These are phyloP conservation scores for Pseudobourletiella spinata DNA, from an alignment of 1,140 invertebrate genomes.

Conservation along the genomic window DNA sequence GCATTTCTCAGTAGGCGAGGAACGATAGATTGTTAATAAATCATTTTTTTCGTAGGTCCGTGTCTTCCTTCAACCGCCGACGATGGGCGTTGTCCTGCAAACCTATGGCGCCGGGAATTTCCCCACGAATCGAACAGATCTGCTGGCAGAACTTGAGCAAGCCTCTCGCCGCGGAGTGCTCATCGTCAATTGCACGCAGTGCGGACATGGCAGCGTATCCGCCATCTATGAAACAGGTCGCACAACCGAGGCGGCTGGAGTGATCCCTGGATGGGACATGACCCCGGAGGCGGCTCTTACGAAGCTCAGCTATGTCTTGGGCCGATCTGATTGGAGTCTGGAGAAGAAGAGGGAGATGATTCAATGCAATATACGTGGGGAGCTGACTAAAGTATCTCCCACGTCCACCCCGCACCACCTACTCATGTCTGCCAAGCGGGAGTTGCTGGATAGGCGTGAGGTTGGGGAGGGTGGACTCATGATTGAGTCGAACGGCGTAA, in stretches of 20 bases:
- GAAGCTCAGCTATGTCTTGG: constrained; percentile 83
- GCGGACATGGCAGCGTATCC: constrained; percentile 61
- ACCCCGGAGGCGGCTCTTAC: constrained; percentile 87
- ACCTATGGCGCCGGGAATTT: constrained; percentile 90
- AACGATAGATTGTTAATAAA: no score
- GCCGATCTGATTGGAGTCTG: constrained; percentile 65
- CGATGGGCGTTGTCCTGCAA: constrained; percentile 81
- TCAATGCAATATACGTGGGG: constrained; percentile 62
- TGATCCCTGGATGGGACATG: constrained; percentile 87
- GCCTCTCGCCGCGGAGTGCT: constrained; percentile 73
- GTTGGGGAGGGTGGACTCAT: neutral
- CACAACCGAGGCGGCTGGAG: constrained; percentile 46
- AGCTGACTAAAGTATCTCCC: constrained; percentile 46
- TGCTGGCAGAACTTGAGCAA: constrained; percentile 61
- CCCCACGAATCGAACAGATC: constrained; percentile 70
- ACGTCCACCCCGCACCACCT: neutral
- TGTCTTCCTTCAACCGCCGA: constrained; percentile 71
- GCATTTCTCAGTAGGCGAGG: no score
- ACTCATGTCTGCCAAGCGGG: neutral
- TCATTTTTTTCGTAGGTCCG: constrained; percentile 45
- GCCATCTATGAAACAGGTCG: constrained; percentile 71
- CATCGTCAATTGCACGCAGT: constrained; percentile 89
- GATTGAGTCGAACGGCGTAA: constrained; percentile 11
- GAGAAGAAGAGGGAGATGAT: constrained; percentile 71
- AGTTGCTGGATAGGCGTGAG: neutral